These are phyloP conservation scores for Notiomystis cincta DNA, from an alignment of 2,113 vertebrate genomes.

Conservation along the genomic window DNA sequence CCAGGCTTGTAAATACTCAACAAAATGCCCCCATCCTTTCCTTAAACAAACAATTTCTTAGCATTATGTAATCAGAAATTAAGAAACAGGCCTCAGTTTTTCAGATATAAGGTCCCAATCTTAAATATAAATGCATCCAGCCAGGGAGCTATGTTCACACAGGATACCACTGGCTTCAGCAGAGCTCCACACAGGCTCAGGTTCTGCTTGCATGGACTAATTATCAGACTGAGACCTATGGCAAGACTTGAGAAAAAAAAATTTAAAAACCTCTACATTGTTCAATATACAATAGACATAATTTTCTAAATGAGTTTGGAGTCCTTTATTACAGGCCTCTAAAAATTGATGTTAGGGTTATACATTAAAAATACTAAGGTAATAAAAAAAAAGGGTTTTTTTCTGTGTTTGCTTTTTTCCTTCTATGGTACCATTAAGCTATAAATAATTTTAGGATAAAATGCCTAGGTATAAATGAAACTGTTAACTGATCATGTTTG, in stretches of 20 bases:
- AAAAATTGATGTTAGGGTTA: slow-evolving; percentile 70
- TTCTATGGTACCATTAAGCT: slow-evolving; percentile 76
- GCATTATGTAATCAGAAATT: slow-evolving; percentile 18
- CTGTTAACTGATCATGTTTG: slow-evolving; percentile 65
- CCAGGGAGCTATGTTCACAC: neutral
- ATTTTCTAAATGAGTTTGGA: slow-evolving; percentile 69
- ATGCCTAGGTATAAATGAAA: slow-evolving; percentile 78
- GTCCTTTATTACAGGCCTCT: slow-evolving; percentile 70
- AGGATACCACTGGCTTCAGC: slow-evolving; percentile 15
- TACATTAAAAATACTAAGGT: slow-evolving; percentile 69
- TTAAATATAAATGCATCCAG: neutral
- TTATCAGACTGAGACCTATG: neutral
- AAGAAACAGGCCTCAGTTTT: neutral
- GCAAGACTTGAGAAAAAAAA: neutral
- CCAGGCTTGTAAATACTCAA: neutral
- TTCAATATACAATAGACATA: slow-evolving; percentile 53
- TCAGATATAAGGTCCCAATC: neutral
- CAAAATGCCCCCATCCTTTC: neutral
- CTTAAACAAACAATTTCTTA: neutral
- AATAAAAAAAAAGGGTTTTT: slow-evolving; percentile 26
- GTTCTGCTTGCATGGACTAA: neutral
- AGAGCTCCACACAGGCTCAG: neutral
- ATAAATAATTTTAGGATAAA: slow-evolving; percentile 75
- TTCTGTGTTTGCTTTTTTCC: slow-evolving; percentile 53
- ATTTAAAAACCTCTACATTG: slow-evolving; percentile 11